phyloP scores from a whole-genome alignment of 2,797 vertebrate genomes.

The Iguana delicatissima region DNA sequence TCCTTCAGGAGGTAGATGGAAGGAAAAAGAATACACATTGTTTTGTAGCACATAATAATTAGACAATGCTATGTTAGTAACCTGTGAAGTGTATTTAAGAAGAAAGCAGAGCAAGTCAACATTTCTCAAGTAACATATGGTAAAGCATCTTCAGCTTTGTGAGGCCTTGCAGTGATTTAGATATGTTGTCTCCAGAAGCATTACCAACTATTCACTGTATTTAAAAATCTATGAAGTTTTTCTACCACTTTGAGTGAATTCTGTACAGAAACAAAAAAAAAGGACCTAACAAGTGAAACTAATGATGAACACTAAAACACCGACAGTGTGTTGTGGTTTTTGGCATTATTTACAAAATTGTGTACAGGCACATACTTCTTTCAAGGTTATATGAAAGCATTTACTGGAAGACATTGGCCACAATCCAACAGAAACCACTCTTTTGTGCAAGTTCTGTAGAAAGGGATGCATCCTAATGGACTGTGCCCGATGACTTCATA shows the following conservation, averaged over 20 bases:
- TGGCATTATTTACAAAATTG: constrained; percentile 56
- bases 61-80: too few relatives aligned
- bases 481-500: background rate
- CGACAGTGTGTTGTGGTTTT: constrained; percentile 29
- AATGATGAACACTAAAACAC: constrained; percentile 53
- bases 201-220: constrained; percentile 24
- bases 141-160: background rate
- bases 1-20: too few relatives aligned
- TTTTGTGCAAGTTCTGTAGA: background rate
- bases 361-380: constrained; percentile 39
- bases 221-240: background rate
- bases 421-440: background rate
- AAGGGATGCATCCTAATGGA: background rate
- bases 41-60: background rate
- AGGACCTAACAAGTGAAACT: constrained; percentile 45
- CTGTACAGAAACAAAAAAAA: constrained; percentile 24
- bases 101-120: background rate
- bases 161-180: constrained; percentile 1
- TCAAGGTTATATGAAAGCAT: background rate
- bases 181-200: background rate
- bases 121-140: background rate
- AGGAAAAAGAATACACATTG: background rate
- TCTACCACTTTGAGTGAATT: constrained; percentile 2
- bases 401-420: background rate
- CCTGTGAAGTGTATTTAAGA: background rate